Evolutionary conservation across 2,113 vertebrate genomes (phyloP).

Genomic region (Istiophorus platypterus): DNA sequence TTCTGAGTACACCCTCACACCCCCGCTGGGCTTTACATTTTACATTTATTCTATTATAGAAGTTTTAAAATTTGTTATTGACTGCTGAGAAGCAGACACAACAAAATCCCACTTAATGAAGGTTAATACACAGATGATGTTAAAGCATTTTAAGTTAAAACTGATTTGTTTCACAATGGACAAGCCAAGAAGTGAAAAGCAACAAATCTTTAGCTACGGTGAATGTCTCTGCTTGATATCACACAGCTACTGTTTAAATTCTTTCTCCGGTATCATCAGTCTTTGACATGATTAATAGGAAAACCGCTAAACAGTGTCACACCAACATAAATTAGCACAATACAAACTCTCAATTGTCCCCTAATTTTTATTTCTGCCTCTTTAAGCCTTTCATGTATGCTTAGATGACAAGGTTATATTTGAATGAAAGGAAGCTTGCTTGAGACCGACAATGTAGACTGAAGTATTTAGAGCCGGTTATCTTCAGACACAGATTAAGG

Average conservation of each 20-base stretch:
- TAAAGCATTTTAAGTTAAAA: too few relatives aligned
- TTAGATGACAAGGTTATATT: conserved; percentile 53
- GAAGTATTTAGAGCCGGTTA: conserved; percentile 37
- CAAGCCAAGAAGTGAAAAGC: background rate
- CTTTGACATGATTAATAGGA: background rate
- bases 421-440: conserved; percentile 70
- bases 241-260: background rate
- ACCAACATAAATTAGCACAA: conserved; percentile 23
- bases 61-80: too few relatives aligned
- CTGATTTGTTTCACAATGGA: too few relatives aligned
- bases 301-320: background rate
- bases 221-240: background rate
- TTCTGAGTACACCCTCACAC: background rate
- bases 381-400: conserved; percentile 26
- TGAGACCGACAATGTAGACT: background rate
- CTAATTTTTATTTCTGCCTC: conserved; percentile 15
- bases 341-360: conserved; percentile 26
- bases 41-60: background rate
- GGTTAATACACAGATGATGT: too few relatives aligned
- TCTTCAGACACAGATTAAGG: conserved; percentile 59
- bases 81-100: too few relatives aligned
- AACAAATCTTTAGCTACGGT: background rate
- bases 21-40: background rate
- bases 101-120: too few relatives aligned
- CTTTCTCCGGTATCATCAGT: background rate